Base-by-base conservation (phyloP, 2,113 vertebrate genomes). In the Heptranchias perlo region DNA sequence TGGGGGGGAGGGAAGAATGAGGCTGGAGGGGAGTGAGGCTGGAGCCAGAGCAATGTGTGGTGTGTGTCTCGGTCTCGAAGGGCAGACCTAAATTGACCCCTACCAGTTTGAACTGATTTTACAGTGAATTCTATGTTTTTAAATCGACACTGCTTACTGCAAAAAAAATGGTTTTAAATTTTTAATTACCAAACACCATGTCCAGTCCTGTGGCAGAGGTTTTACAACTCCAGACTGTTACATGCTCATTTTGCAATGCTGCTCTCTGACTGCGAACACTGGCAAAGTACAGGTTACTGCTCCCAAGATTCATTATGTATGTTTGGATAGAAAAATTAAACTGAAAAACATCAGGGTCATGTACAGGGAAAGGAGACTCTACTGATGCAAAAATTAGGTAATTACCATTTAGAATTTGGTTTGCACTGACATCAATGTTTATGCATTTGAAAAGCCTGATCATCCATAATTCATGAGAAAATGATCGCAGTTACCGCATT, bases 391-490 rank as follows among this genome's bases (percentile, higher is more conserved):
- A 28, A 73, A 95, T 95, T 67, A 95, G 35, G 39, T 73, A 58
- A 69, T 73, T 69, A 69, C 44, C 65, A 52, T 69, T 95, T 52
- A 69, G 94, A 95, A 5, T 69, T 69, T 95, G 94, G 94, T 95
- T 95, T 73, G 16, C 65, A 95, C 64, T 52, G 65, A 25, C 94
- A 95, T 95, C 94, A 73, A 95, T 95, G 73, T 95, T 95, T 95
- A 49, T 67, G 44, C 28, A 69, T 49, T n/a, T 69, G 94, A 18
- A 94, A 65, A 95, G 94, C 65, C 64, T 94, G 16, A 61, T 25
- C 62, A 94, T 67, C 93, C 65, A 95, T 95, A 69, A 95, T 95
- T 67, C 94, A 95, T 95, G 65, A 49, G 94, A 95, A 49, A 69
- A 49, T 73, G 23, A 69, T 69, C 65, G 65, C 94, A 69, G 64